Evolutionary conservation across 2,113 vertebrate species (phyloP).

Genomic region (Clupea harengus): DNA sequence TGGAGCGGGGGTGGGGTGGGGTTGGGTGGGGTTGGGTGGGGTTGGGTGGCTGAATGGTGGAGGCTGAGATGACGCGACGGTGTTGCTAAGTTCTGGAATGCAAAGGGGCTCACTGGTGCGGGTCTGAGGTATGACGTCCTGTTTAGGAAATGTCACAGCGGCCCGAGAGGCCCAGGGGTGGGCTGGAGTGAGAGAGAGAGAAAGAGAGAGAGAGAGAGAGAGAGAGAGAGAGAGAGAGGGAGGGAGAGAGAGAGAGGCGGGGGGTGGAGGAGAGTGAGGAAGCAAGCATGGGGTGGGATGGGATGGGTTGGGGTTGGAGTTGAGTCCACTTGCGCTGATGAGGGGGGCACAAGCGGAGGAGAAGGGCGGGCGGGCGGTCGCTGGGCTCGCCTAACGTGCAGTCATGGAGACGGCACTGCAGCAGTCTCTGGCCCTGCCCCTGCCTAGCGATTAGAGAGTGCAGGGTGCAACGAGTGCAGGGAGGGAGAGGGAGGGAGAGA

Average conservation of each 20-base stretch:
- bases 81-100: slow-evolving; percentile 11
- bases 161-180: slow-evolving; percentile 54
- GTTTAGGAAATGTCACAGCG: slow-evolving; percentile 72
- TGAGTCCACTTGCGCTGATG: slow-evolving; percentile 30
- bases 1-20: slow-evolving; percentile 27
- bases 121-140: slow-evolving; percentile 67
- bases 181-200: slow-evolving; percentile 5
- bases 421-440: slow-evolving; percentile 63
- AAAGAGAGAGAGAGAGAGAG: not conserved
- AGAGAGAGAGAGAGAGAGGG: not conserved
- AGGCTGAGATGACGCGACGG: slow-evolving; percentile 17
- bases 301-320: slow-evolving; percentile 12
- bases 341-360: slow-evolving; percentile 14
- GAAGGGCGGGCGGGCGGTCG: not conserved
- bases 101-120: slow-evolving; percentile 45
- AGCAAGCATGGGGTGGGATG: not conserved
- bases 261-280: not conserved
- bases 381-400: slow-evolving; percentile 27
- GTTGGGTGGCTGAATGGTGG: slow-evolving; percentile 41
- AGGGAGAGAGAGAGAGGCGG: not conserved
- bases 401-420: slow-evolving; percentile 77
- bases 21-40: slow-evolving; percentile 20
- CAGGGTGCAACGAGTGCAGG: not conserved
- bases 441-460: slow-evolving; percentile 54
- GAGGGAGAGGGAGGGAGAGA: slow-evolving; percentile 31